These are phyloP conservation scores for Eidolon dupreanum DNA, from an alignment of 2,797 vertebrate species.

Conservation along the genomic window DNA sequence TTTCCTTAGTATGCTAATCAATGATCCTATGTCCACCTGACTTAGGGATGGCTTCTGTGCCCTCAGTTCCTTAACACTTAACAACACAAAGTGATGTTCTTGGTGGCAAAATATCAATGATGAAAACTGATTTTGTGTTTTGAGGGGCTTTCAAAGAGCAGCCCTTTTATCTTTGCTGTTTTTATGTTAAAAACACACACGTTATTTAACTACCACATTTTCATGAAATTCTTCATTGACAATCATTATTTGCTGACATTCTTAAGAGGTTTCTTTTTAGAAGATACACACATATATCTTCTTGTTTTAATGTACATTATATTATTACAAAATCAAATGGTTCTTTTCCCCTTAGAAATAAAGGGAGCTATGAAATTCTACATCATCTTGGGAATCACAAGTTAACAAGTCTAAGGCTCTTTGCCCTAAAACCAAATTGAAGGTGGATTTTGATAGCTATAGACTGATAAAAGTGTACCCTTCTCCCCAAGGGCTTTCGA, in stretches of 20 bases:
- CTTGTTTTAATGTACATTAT: background rate
- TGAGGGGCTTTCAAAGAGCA: background rate
- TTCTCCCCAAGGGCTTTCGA: background rate
- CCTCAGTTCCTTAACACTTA: background rate
- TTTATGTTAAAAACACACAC: conserved; percentile 13
- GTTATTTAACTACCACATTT: background rate
- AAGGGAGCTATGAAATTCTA: background rate
- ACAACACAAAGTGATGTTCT: conserved; percentile 32
- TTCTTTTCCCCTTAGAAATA: conserved; percentile 23
- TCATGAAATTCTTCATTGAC: conserved; percentile 3
- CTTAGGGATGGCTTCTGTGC: background rate
- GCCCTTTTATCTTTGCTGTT: background rate
- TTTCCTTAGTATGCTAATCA: background rate
- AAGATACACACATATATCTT: background rate
- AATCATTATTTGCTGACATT: conserved; percentile 30
- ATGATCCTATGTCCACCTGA: background rate
- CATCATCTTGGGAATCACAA: background rate
- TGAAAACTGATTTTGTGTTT: conserved; percentile 16
- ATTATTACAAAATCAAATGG: background rate
- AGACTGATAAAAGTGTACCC: background rate
- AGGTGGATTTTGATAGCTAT: background rate
- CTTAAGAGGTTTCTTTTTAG: background rate
- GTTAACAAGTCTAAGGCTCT: conserved; percentile 17
- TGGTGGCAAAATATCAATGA: background rate
- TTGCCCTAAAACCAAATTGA: background rate